Base-by-base conservation (phyloP, 2,797 vertebrate species). In the Helicolenus hilgendorfi region DNA sequence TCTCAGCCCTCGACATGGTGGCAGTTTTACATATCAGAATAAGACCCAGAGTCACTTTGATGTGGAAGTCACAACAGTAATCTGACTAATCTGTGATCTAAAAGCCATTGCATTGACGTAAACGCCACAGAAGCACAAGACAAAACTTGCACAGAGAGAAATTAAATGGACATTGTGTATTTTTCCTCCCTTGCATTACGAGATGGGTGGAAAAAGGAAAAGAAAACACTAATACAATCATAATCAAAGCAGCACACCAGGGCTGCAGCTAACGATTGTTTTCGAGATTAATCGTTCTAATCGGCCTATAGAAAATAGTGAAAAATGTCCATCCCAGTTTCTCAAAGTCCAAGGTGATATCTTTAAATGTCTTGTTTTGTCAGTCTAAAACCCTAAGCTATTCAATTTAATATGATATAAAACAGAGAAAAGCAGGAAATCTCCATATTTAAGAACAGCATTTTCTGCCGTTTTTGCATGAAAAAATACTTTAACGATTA, bases 231-330 rank as follows among this genome's bases (percentile, higher is more conserved):
- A n/a, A 18, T 68, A 27, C 15, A 41, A 24, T 18, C 24, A 20
- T 41, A 3, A 69, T n/a, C n/a, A 36, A 10, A 20, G 24, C 0
- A 41, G 7, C 49, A 9, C 24, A 58, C 38, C 14, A 0, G 38
- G 38, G 38, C 38, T 41, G 14, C 38, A 41, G 15, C 38, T 41
- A 41, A 41, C 15, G 38, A 41, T 15, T 41, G 5, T 41, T 15
- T 41, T 0, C 14, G 14, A 41, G 38, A 41, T 41, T 41, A 41
- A 41, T 41, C 0, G 0, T 41, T 41, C 38, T 15, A 41, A 41
- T 41, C 0, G 38, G 14, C 38, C 0, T 0, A 41, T 41, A 41
- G 18, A 49, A 45, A 49, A 49, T 49, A 49, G 45, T 20, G 45
- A 8, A 49, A 49, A 49, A 20, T 49, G 0, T 49, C 18, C 18